Base-by-base conservation (phyloP, 1,140 invertebrate genomes). In the Drosophila asahinai region DNA sequence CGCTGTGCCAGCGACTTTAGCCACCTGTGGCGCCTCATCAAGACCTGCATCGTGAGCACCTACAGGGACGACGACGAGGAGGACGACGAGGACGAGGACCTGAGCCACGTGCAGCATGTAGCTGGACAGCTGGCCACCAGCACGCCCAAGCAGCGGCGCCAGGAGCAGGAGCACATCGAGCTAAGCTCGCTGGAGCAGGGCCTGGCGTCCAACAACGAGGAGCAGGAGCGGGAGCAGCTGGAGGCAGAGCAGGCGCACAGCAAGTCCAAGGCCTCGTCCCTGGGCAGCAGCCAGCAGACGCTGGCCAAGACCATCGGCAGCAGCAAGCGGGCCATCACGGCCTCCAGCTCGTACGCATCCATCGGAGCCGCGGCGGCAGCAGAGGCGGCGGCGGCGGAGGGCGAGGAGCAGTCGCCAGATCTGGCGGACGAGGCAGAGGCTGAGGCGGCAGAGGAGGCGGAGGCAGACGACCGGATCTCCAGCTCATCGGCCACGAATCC, bases 1-100 rank as follows among this genome's bases (percentile, higher is more conserved):
- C 94, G 99, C 73, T 97, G 96, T 61, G 96, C 97, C 0, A 98
- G 97, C 77, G 98, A 99, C 94, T 98, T 98, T 6, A 96, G 95
- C 45, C 96, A 98, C 14, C 95, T 99, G 63, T 98, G 97, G 97
- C 97, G 96, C 82, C 95, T 98, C 17, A 94, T 98, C 0, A 97
- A 97, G 91, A 92, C 90, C 6, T 93, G 91, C 63, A 92, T 93
- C 43, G 83, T 92, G 25, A 92, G 89, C 55, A 90, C 87, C 5
- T 91, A 92, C 62, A 81, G 80, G 1, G 92, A 93, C n/a, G 93
- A 93, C 51, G 92, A 93, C 11, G 93, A 93, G 30, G 93, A 93
- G 58, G 64, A 71, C 2, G 52, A 55, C 5, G 52, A 93, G n/a
- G 93, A 93, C 36, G 93, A 93, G 57, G 68, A 60, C 0, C 93